phyloP scores from a whole-genome alignment of 2,888 invertebrate species.

The Sphecodes monilicornis region DNA sequence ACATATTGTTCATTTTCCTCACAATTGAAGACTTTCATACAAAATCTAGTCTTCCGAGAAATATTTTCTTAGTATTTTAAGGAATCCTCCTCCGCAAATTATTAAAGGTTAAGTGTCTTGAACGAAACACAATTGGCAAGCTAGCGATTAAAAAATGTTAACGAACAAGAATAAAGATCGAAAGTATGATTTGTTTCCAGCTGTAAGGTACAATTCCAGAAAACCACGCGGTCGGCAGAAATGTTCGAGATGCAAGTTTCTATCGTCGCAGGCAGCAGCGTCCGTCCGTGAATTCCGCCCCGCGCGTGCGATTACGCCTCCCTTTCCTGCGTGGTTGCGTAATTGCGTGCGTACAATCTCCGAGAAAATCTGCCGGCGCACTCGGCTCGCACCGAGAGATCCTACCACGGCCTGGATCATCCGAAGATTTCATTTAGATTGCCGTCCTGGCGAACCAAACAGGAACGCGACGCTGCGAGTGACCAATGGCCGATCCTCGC shows the following conservation, averaged over 20 bases:
- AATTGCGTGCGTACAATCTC: constrained; percentile 64
- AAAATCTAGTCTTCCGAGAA: no score
- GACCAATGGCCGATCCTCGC: background rate
- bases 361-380: constrained; percentile 55
- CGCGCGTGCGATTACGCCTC: constrained; percentile 42
- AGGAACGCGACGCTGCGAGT: background rate
- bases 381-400: constrained; percentile 30
- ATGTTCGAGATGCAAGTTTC: background rate
- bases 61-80: no score
- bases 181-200: background rate
- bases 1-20: no score
- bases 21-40: no score
- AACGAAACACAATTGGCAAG: background rate
- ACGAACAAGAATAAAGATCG: no score
- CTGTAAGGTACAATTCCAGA: background rate
- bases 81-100: no score
- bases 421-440: constrained; percentile 70
- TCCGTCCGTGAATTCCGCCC: constrained; percentile 31
- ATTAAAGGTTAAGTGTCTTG: background rate
- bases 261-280: background rate
- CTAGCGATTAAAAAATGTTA: no score
- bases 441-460: constrained; percentile 49
- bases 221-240: background rate
- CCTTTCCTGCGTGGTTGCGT: constrained; percentile 55
- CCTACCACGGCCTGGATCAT: constrained; percentile 46